Base-by-base conservation (phyloP, 2,113 vertebrate species). In the Pelusios castaneus region DNA sequence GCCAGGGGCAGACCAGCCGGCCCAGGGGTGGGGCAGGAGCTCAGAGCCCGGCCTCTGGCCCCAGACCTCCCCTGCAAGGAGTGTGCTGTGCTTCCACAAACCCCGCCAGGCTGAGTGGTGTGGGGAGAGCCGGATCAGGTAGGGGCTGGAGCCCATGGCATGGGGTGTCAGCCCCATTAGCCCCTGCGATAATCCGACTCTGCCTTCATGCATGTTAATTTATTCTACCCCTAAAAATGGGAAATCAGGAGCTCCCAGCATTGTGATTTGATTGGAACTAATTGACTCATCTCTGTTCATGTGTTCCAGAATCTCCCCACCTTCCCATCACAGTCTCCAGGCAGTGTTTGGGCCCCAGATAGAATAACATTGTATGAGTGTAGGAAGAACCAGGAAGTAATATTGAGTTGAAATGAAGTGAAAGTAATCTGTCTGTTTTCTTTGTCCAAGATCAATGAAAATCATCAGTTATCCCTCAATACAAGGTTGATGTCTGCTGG, bases 291-390 rank as follows among this genome's bases (percentile, higher is more conserved):
- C 25, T 47, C 47, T 78, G 47, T 34, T 77, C 21, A 54, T 45
- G 12, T 43, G 7, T 82, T 77, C 13, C 60, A 80, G 47, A 34
- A 17, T 90, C 0, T 0, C 25, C 79, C 7, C 29, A 63, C 85
- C 11, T 84, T 81, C 87, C 2, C 78, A 12, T n/a, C 55, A 49
- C 58, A 17, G 31, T 60, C 31, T 56, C 38, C 43, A 3, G 8
- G 25, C 90, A 85, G 21, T 56, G 34, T 14, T 10, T 55, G 52
- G 17, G 73, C 70, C 43, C 34, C 80, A 84, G 70, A 76, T 3
- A 51, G 19, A 21, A 21, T 70, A 70, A 70, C 34, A 70, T 22
- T 70, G 29, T 34, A 38, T 21, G n/a, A 22, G 21, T 70, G n/a
- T 10, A n/a, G n/a, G 67, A 70, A 70, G n/a, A 70, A 70, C n/a